Conservation (phyloP, 37 sponge, comb jelly and placozoan genomes). For the Mnemiopsis leidyi region DNA sequence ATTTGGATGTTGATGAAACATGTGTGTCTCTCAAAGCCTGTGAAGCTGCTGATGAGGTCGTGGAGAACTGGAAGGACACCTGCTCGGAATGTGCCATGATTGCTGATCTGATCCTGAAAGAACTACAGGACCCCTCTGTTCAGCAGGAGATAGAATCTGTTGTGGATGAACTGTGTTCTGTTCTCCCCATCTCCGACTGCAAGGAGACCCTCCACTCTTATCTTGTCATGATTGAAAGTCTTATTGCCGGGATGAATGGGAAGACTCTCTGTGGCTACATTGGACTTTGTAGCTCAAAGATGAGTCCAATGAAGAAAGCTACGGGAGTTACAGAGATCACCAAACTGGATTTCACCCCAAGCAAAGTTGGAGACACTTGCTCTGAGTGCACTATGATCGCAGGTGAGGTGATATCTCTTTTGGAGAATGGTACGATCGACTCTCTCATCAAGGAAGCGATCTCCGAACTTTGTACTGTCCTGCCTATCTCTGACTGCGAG, state of each 20-base stretch:
- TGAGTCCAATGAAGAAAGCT: background rate
- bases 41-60: background rate
- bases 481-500: background rate
- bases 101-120: background rate
- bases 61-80: background rate
- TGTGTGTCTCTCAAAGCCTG: background rate
- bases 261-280: constrained; percentile 1
- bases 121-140: background rate
- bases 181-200: constrained; percentile 57
- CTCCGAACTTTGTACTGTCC: constrained; percentile 8
- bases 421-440: background rate
- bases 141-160: background rate
- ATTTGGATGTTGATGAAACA: background rate
- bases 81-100: background rate
- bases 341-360: background rate
- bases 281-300: background rate
- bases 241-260: background rate
- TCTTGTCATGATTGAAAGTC: background rate
- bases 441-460: background rate
- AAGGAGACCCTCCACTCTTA: constrained; percentile 39
- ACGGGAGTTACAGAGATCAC: background rate
- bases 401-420: background rate
- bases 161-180: background rate
- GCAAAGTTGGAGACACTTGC: background rate
- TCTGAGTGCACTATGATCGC: constrained; percentile 6